These are phyloP conservation scores for Montipora sp. DNA, from an alignment of 64 coral and sea anemone species.

Conservation along the genomic window DNA sequence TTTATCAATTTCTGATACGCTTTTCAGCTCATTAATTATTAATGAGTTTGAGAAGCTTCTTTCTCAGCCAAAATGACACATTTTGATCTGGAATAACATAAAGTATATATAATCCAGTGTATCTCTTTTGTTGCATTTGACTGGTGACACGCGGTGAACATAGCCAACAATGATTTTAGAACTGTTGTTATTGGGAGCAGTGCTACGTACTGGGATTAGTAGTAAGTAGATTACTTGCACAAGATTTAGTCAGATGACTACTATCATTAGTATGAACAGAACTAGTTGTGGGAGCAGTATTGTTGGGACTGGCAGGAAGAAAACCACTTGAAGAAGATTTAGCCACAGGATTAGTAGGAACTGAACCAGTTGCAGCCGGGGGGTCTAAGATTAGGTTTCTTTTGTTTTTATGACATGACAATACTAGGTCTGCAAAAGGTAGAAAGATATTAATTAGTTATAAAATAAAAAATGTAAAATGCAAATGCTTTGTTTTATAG, in stretches of 20 bases:
- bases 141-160: slow-evolving; percentile 52
- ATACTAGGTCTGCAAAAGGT: not conserved
- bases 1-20: too few relatives aligned
- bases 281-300: too few relatives aligned
- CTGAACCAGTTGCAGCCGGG: not conserved
- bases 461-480: not conserved
- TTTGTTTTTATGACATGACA: not conserved
- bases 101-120: slow-evolving; percentile 62
- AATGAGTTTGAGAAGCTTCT: slow-evolving; percentile 7
- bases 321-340: too few relatives aligned
- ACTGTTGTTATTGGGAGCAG: too few relatives aligned
- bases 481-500: too few relatives aligned
- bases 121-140: slow-evolving; percentile 56
- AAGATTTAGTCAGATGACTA: not conserved
- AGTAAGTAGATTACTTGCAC: not conserved
- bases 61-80: slow-evolving; percentile 54
- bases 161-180: slow-evolving; percentile 42
- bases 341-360: too few relatives aligned
- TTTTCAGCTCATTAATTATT: too few relatives aligned
- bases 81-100: slow-evolving; percentile 59
- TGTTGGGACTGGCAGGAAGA: too few relatives aligned
- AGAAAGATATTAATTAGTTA: not conserved
- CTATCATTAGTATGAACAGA: too few relatives aligned
- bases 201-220: not conserved
- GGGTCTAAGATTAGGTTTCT: not conserved